A percentile compares a stretch with the other conserved stretches of the same genome.
phyloP scores from a whole-genome alignment of 2,888 invertebrate species.

The Noctua pronuba region DNA sequence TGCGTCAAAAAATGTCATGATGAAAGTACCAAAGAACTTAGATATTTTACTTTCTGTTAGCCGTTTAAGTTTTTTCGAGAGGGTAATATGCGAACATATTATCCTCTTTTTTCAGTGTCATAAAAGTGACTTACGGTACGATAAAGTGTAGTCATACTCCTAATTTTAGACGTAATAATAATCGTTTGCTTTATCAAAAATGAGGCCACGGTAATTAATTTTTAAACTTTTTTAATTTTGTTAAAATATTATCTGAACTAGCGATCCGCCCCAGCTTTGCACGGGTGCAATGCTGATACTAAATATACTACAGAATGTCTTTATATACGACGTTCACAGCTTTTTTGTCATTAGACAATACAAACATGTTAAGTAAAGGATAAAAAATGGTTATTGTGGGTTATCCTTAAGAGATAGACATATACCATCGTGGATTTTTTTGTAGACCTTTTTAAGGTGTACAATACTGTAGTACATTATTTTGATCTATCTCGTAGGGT shows the following conservation, averaged over 20 bases:
- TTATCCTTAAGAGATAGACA: too few relatives aligned
- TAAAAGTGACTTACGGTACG: background rate
- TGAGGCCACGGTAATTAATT: background rate
- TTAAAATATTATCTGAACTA: constrained; percentile 23
- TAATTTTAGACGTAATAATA: background rate
- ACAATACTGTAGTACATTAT: too few relatives aligned
- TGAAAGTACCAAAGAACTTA: background rate
- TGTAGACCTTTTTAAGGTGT: too few relatives aligned
- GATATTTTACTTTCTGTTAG: background rate
- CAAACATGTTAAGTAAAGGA: too few relatives aligned
- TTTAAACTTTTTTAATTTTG: constrained; percentile 22
- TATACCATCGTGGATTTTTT: too few relatives aligned
- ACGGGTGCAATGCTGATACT: too few relatives aligned
- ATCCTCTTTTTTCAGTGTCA: background rate
- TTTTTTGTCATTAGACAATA: too few relatives aligned
- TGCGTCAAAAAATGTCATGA: background rate
- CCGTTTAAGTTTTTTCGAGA: background rate
- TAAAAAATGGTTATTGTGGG: too few relatives aligned
- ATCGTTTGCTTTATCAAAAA: background rate
- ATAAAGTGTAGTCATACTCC: background rate
- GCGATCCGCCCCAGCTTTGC: too few relatives aligned
- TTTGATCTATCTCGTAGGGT: too few relatives aligned
- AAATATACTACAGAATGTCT: too few relatives aligned
- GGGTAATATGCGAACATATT: background rate
- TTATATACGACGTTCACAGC: too few relatives aligned